Evolutionary conservation across 2,113 vertebrate genomes (phyloP).

Genomic region (Atractosteus spatula): DNA sequence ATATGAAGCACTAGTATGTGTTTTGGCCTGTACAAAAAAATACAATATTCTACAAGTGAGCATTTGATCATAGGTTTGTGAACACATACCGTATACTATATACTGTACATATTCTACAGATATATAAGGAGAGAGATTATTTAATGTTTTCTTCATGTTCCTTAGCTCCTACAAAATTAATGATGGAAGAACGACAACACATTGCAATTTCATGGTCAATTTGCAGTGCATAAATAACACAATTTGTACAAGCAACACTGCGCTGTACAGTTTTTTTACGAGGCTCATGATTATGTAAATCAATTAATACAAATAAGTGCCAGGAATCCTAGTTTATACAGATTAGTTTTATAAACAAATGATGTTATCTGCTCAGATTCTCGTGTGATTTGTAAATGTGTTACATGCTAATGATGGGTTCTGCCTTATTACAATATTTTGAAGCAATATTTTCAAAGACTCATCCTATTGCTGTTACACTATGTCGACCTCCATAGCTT

Average conservation of each 20-base stretch:
- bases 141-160: constrained; percentile 19
- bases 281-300: constrained; percentile 49
- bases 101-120: too few species aligned
- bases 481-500: too few species aligned
- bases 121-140: too few species aligned
- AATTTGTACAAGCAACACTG: constrained; percentile 17
- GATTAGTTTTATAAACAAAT: constrained; percentile 51
- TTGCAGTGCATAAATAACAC: constrained; percentile 56
- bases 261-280: constrained; percentile 17
- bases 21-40: too few species aligned
- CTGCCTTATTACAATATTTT: too few species aligned
- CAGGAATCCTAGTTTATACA: constrained; percentile 32
- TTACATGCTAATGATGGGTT: constrained; percentile 21
- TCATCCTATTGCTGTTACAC: too few species aligned
- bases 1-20: too few species aligned
- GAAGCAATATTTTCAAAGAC: too few species aligned
- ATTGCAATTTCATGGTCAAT: constrained; percentile 66
- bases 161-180: constrained; percentile 50
- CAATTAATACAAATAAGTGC: constrained; percentile 47
- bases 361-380: constrained; percentile 32
- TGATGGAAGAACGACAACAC: constrained; percentile 49
- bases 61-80: too few species aligned
- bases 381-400: constrained; percentile 29
- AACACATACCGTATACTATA: too few species aligned
- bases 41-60: too few species aligned